Conservation (phyloP, 2,797 vertebrate species). For the Basileuterus tristriatus region DNA sequence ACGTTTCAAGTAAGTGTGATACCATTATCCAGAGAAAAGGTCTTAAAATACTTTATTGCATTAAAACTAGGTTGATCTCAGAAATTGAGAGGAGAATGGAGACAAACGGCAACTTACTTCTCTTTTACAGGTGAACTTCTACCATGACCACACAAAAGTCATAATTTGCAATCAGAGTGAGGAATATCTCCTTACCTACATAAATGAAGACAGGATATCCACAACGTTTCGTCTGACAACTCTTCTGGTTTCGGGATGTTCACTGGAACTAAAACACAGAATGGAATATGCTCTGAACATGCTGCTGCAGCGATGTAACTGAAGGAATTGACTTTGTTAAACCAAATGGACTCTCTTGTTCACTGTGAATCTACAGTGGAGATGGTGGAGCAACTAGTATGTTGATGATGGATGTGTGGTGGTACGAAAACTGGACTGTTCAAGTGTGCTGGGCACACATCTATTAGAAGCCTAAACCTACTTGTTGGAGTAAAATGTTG, state of each 20-base stretch:
- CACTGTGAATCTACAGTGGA: conserved; percentile 72
- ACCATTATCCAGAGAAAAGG: background rate
- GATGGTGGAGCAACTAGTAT: conserved; percentile 70
- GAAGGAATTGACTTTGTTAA: conserved; percentile 53
- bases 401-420: conserved; percentile 71
- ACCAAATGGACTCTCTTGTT: conserved; percentile 63
- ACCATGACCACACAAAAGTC: conserved; percentile 98
- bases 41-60: background rate
- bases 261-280: conserved; percentile 86
- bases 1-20: conserved; percentile 92
- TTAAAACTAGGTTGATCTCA: background rate
- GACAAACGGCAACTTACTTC: background rate
- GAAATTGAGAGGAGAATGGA: background rate
- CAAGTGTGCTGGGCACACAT: conserved; percentile 81
- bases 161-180: conserved; percentile 93
- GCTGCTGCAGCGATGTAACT: conserved; percentile 93
- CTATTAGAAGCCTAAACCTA: conserved; percentile 71
- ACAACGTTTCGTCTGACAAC: conserved; percentile 88
- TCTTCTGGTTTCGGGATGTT: conserved; percentile 89
- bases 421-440: conserved; percentile 76
- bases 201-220: conserved; percentile 95
- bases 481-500: conserved; percentile 70
- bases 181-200: conserved; percentile 93
- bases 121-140: conserved; percentile 91
- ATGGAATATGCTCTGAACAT: conserved; percentile 97